These are phyloP conservation scores for Ceratosolen fusciceps DNA, from an alignment of 1,140 invertebrate species.

Conservation along the genomic window DNA sequence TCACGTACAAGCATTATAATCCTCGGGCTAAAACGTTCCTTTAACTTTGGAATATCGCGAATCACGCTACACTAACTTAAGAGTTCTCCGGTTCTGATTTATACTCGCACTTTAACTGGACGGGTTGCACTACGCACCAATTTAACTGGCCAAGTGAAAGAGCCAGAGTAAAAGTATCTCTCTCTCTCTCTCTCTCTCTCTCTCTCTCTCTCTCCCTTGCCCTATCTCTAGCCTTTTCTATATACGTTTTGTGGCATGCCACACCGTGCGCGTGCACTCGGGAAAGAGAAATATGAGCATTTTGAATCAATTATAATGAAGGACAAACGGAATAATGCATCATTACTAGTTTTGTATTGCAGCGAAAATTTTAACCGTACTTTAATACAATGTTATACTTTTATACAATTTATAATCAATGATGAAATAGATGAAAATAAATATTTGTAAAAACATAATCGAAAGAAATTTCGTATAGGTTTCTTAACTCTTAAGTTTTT, in stretches of 20 bases:
- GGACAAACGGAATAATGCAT: not conserved
- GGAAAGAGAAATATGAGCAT: not conserved
- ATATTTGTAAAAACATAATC: too few relatives aligned
- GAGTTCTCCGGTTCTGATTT: conserved; percentile 47
- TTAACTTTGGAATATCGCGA: conserved; percentile 46
- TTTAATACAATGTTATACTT: not conserved
- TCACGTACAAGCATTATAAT: not conserved
- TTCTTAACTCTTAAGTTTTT: too few relatives aligned
- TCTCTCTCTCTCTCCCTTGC: too few relatives aligned
- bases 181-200: not conserved
- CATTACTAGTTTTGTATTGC: not conserved
- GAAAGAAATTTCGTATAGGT: too few relatives aligned
- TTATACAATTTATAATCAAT: too few relatives aligned
- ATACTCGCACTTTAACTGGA: conserved; percentile 43
- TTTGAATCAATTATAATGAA: not conserved
- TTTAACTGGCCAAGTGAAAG: conserved; percentile 10
- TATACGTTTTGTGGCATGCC: not conserved
- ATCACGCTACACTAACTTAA: conserved; percentile 49
- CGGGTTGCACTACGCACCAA: not conserved
- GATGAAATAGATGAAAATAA: too few relatives aligned
- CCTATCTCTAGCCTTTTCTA: too few relatives aligned
- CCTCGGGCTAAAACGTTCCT: not conserved
- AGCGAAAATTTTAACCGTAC: not conserved
- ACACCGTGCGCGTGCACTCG: not conserved
- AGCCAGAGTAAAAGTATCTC: not conserved